Evolutionary conservation across 2,113 vertebrate species (phyloP).

Genomic region (Nerophis ophidion): DNA sequence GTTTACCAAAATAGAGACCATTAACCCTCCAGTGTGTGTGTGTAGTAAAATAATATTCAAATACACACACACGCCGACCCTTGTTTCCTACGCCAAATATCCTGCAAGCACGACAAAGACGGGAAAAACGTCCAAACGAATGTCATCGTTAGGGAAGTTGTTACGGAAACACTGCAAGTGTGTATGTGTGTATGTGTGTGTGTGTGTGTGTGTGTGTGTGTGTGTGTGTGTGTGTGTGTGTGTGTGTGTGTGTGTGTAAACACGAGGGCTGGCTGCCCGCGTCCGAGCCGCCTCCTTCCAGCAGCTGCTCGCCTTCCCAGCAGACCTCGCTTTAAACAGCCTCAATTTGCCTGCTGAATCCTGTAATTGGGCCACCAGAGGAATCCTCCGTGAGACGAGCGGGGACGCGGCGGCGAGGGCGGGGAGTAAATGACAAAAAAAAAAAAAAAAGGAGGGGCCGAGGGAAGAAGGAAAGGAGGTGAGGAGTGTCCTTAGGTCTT

Average conservation of each 20-base stretch:
- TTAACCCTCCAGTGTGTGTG: slow-evolving; percentile 85
- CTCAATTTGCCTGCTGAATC: slow-evolving; percentile 76
- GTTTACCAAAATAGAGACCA: slow-evolving; percentile 99
- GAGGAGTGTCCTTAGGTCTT: slow-evolving; percentile 73
- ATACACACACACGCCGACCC: slow-evolving; percentile 27
- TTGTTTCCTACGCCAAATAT: slow-evolving; percentile 38
- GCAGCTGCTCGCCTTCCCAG: slow-evolving; percentile 76
- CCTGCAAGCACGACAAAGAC: slow-evolving; percentile 39
- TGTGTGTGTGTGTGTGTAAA: slow-evolving; percentile 59
- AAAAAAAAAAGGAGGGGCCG: slow-evolving; percentile 39
- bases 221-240: slow-evolving; percentile 30
- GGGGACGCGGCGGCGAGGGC: slow-evolving; percentile 33
- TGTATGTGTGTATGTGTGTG: slow-evolving; percentile 39
- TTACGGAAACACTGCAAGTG: slow-evolving; percentile 22
- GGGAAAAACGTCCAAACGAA: slow-evolving; percentile 18
- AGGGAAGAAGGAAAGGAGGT: slow-evolving; percentile 22
- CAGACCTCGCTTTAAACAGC: slow-evolving; percentile 74
- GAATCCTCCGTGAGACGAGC: slow-evolving; percentile 66
- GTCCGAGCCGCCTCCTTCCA: slow-evolving; percentile 66
- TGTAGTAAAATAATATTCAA: slow-evolving; percentile 3
- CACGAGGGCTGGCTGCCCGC: slow-evolving; percentile 56
- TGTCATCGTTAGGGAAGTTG: slow-evolving; percentile 35
- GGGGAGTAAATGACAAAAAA: slow-evolving; percentile 16
- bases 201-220: slow-evolving; percentile 44
- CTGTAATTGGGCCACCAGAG: slow-evolving; percentile 76